Evolutionary conservation across 2,113 vertebrate species (phyloP).

Genomic region (Trogon melanurus): DNA sequence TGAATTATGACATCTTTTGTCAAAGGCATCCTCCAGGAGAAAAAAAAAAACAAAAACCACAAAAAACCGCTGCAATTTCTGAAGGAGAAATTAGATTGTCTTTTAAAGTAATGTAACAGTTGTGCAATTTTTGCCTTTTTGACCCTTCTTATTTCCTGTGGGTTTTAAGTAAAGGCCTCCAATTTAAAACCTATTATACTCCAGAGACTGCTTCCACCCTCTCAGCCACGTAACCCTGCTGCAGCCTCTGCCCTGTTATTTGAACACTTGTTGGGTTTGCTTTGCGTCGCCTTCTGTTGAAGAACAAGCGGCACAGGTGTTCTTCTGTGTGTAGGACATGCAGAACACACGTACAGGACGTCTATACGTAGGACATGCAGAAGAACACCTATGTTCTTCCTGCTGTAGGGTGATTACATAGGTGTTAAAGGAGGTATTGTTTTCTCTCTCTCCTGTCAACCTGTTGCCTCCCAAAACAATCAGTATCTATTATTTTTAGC

Average conservation of each 20-base stretch:
- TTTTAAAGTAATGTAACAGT: conserved; percentile 70
- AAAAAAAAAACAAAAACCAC: background rate
- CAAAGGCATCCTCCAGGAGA: conserved; percentile 59
- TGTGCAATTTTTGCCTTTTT: conserved; percentile 69
- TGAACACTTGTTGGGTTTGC: conserved; percentile 56
- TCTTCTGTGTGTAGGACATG: no score
- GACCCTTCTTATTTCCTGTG: conserved; percentile 74
- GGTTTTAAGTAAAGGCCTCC: conserved; percentile 77
- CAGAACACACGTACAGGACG: no score
- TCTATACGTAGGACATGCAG: no score
- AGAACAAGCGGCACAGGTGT: background rate
- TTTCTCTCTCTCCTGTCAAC: background rate
- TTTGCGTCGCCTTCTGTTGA: conserved; percentile 6
- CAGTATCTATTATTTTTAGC: background rate
- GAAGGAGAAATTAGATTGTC: conserved; percentile 70
- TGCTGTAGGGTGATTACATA: accelerated
- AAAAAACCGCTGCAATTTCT: conserved; percentile 55
- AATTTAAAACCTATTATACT: conserved; percentile 76
- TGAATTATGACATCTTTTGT: conserved; percentile 70
- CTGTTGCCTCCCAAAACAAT: background rate
- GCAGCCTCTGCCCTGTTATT: conserved; percentile 56
- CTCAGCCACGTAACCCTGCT: background rate
- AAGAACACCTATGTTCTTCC: background rate
- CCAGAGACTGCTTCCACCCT: conserved; percentile 40
- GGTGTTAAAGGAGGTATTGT: accelerated